These are phyloP conservation scores for Bovichtus diacanthus DNA, from an alignment of 2,797 vertebrate species.

Conservation along the genomic window DNA sequence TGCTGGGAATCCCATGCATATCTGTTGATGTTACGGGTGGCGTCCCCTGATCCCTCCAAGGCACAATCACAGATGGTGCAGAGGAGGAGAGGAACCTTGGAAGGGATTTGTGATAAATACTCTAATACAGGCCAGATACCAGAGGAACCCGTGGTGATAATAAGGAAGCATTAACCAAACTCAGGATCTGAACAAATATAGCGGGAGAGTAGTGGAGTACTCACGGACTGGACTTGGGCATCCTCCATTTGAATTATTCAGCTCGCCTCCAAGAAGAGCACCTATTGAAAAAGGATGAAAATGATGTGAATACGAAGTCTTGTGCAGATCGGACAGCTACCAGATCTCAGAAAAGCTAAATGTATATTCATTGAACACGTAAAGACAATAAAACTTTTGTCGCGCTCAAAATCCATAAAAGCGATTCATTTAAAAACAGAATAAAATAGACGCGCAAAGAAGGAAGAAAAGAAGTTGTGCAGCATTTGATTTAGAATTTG, in stretches of 20 bases:
- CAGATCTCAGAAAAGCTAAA: background rate
- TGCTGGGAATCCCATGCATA: conserved; percentile 66
- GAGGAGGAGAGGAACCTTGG: conserved; percentile 30
- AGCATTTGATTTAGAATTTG: no score
- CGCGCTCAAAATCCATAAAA: background rate
- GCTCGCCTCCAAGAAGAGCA: conserved; percentile 94
- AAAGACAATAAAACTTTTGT: background rate
- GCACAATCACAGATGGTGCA: conserved; percentile 66
- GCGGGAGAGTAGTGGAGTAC: conserved; percentile 63
- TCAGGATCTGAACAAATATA: conserved; percentile 20
- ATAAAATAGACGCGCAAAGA: no score
- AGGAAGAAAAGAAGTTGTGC: no score
- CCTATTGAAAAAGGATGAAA: conserved; percentile 74
- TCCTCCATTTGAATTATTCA: conserved; percentile 95
- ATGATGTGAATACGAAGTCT: background rate
- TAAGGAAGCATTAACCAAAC: conserved; percentile 6
- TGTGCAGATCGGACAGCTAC: background rate
- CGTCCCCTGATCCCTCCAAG: conserved; percentile 80
- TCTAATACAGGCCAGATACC: conserved; percentile 14
- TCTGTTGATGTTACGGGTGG: conserved; percentile 87
- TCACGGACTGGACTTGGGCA: conserved; percentile 98
- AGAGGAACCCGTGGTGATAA: conserved; percentile 16
- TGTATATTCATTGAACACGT: background rate
- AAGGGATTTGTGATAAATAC: conserved; percentile 33
- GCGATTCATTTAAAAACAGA: no score